Evolutionary conservation across 2,797 vertebrate genomes (phyloP), one percentile per base, ranked within the genome.

Genomic region (Poliocrania exsul): DNA sequence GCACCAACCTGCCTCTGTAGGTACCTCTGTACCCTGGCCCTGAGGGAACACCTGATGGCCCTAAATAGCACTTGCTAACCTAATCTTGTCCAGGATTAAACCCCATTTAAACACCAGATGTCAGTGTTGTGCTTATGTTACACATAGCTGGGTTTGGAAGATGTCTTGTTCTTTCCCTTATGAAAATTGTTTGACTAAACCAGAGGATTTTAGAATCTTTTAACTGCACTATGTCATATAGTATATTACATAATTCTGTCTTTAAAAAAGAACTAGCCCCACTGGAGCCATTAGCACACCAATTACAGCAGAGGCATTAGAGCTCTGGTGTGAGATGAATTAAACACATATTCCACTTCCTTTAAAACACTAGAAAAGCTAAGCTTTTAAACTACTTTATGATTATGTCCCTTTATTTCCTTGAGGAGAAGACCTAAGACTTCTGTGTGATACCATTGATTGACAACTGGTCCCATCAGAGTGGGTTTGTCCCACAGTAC

Each of bases 111-210:
- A 95, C 98, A 97, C 95, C 97, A 98, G 98, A 94, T 98, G 98
- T 97, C 98, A 98, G 96, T 97, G 92, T 98, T 98, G 97, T 44
- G 97, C 97, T 97, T 93, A 88, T 60, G 91, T 98, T 98, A 72
- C 79, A 71, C 25, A 21, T 29, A 83, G 31, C 47, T n/a, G n/a
- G 37, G 25, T 64, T 33, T 5, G 29, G 33, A 38, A 38, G 26
- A 6, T 11, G 14, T 2, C 79, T 78, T 40, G 8, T 17, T 91
- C 72, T 73, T 47, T 37, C 16, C 10, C 8, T 9, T 29, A 8
- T 5, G 31, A 71, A 82, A 67, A 80, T 1, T 17, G 51, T 20
- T 24, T 1, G 0, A 46, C 25, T n/a, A 72, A 79, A 50, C 56
- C 37, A 49, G 64, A 87, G 86, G 16, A 54, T 56, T 81, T 77